A percentile compares a stretch with the other conserved stretches of the same genome.
These are phyloP conservation scores for Rhabdornis inornatus DNA, from an alignment of 2,113 vertebrate species.

Conservation along the genomic window DNA sequence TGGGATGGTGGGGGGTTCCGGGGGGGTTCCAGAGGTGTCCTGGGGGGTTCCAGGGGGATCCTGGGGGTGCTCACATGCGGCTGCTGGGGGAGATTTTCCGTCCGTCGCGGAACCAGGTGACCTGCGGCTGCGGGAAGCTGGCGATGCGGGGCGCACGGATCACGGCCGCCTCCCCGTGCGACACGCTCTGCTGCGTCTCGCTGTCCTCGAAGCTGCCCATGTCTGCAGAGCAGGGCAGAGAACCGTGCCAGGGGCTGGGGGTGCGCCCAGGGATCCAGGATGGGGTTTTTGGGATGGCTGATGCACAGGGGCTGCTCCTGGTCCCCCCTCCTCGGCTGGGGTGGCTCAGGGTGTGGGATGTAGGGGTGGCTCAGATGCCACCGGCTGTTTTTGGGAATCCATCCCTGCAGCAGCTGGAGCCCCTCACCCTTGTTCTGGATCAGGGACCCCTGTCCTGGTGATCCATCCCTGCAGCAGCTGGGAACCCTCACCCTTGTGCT, in stretches of 20 bases:
- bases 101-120: slow-evolving; percentile 95
- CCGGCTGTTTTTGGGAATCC: neutral
- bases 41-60: rapidly evolving
- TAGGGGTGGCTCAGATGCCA: neutral
- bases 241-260: neutral
- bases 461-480: neutral
- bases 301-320: neutral
- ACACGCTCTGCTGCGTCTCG: slow-evolving; percentile 80
- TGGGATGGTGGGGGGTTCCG: rapidly evolving
- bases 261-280: rapidly evolving
- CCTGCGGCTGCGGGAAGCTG: slow-evolving; percentile 94
- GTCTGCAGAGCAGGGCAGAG: slow-evolving; percentile 67
- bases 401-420: neutral
- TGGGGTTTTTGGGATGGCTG: neutral
- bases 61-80: slow-evolving; percentile 84
- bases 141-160: slow-evolving; percentile 85
- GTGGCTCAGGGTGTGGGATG: neutral
- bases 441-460: neutral
- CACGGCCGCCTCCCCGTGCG: slow-evolving; percentile 92
- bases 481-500: rapidly evolving
- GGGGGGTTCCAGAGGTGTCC: neutral
- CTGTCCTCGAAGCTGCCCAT: slow-evolving; percentile 95
- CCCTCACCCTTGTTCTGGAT: rapidly evolving
- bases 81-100: slow-evolving; percentile 96
- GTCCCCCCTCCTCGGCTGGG: neutral